phyloP scores from a whole-genome alignment of 2,113 vertebrate genomes.

The Alligator sinensis region DNA sequence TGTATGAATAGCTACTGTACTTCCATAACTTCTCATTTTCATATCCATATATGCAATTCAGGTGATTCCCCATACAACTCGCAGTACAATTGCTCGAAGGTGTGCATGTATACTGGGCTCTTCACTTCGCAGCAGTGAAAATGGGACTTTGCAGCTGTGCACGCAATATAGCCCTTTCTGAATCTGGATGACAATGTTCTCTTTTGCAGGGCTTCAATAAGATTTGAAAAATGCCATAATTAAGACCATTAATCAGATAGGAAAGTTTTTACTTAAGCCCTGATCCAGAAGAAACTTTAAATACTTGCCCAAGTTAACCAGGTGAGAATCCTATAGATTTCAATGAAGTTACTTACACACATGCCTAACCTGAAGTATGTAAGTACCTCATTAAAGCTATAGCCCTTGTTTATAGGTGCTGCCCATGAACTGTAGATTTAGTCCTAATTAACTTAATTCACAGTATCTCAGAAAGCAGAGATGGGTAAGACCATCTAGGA shows the following conservation, averaged over 20 bases:
- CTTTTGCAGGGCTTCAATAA: not conserved
- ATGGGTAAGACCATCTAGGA: not conserved
- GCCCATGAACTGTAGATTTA: accelerated
- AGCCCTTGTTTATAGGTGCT: accelerated
- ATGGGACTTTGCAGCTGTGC: not conserved
- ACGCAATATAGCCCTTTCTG: not conserved
- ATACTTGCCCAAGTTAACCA: not conserved
- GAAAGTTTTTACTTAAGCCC: not conserved
- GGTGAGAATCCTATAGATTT: too few relatives aligned
- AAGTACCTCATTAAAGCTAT: not conserved
- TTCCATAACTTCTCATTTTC: not conserved
- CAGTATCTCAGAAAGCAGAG: not conserved
- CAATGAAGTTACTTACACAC: not conserved
- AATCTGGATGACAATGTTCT: not conserved
- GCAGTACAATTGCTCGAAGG: accelerated
- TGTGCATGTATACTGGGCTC: not conserved
- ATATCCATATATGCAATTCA: not conserved
- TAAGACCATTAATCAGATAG: conserved; percentile 13
- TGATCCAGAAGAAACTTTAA: not conserved
- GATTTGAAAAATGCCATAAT: not conserved
- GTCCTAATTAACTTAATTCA: not conserved
- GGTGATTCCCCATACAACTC: not conserved
- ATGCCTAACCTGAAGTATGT: accelerated
- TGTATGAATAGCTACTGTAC: not conserved
- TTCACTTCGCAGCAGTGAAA: accelerated